A percentile compares a stretch with the other conserved stretches of the same genome.
phyloP scores from a whole-genome alignment of 2,888 invertebrate genomes.

The Pharmacophagus antenor region DNA sequence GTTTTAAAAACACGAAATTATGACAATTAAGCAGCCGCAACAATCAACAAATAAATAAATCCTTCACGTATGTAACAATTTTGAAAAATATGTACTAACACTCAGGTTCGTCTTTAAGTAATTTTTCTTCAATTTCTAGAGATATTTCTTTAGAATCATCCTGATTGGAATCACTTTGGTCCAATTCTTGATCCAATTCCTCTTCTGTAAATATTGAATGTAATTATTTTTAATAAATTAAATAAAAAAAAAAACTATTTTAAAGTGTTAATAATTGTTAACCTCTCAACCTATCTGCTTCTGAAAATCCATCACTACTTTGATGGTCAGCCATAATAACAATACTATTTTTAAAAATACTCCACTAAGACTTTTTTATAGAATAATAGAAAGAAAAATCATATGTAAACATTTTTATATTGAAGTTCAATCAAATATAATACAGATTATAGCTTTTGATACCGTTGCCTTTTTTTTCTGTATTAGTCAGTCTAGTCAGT shows the following conservation, averaged over 20 bases:
- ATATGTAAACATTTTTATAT: neutral
- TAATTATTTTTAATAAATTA: neutral
- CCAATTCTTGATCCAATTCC: conserved; percentile 69
- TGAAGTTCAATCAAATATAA: neutral
- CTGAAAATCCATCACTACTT: conserved; percentile 59
- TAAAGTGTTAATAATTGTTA: conserved; percentile 26
- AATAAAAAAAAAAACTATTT: neutral
- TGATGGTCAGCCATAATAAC: conserved; percentile 60
- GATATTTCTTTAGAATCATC: conserved; percentile 75
- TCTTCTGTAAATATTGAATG: conserved; percentile 51
- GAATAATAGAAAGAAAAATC: neutral
- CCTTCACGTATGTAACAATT: neutral
- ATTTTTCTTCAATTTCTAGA: conserved; percentile 71
- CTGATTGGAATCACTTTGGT: conserved; percentile 76
- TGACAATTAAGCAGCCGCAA: too few relatives aligned
- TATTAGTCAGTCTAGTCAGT: too few relatives aligned
- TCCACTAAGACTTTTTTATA: neutral
- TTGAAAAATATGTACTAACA: conserved; percentile 46
- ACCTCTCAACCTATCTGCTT: conserved; percentile 69
- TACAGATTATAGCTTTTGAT: neutral
- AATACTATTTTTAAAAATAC: neutral
- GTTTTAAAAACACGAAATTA: neutral
- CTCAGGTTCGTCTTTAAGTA: conserved; percentile 75
- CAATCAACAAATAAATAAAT: neutral
- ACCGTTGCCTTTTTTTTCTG: too few relatives aligned